A percentile compares a stretch with the other conserved stretches of the same genome.
Conservation (phyloP, 2,888 invertebrate genomes). For the Eristalinus aeneus region DNA sequence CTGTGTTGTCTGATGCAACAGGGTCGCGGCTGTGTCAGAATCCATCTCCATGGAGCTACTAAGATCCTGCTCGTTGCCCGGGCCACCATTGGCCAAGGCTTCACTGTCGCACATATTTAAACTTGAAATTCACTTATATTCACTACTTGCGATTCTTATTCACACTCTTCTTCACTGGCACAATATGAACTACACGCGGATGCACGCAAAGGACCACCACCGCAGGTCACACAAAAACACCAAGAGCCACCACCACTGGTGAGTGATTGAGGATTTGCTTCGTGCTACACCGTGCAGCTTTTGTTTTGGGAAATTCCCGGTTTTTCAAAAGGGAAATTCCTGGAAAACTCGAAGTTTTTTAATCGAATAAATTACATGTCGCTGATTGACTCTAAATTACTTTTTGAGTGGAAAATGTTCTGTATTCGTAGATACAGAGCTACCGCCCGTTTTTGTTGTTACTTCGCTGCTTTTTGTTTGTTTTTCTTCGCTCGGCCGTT, state of each 20-base stretch:
- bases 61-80: slow-evolving; percentile 19
- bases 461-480: slow-evolving; percentile 7
- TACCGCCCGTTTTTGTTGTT: slow-evolving; percentile 38
- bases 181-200: background rate
- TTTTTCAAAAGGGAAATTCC: slow-evolving; percentile 34
- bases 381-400: background rate
- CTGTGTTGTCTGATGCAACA: slow-evolving; percentile 78
- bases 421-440: slow-evolving; percentile 30
- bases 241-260: slow-evolving; percentile 20
- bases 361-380: slow-evolving; percentile 53
- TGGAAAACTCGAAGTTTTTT: slow-evolving; percentile 15
- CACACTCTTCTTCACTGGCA: slow-evolving; percentile 1
- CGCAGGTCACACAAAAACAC: slow-evolving; percentile 20
- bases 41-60: slow-evolving; percentile 49
- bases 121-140: slow-evolving; percentile 1
- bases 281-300: slow-evolving; percentile 20
- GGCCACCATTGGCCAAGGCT: slow-evolving; percentile 42
- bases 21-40: slow-evolving; percentile 50
- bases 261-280: background rate
- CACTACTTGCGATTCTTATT: background rate
- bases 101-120: slow-evolving; percentile 64
- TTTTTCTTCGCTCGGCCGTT: slow-evolving; percentile 37
- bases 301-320: slow-evolving; percentile 60
- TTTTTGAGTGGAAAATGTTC: slow-evolving; percentile 16
- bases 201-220: slow-evolving; percentile 33